Evolutionary conservation across 2,797 vertebrate species (phyloP).

Genomic region (Gadopsis marmoratus): DNA sequence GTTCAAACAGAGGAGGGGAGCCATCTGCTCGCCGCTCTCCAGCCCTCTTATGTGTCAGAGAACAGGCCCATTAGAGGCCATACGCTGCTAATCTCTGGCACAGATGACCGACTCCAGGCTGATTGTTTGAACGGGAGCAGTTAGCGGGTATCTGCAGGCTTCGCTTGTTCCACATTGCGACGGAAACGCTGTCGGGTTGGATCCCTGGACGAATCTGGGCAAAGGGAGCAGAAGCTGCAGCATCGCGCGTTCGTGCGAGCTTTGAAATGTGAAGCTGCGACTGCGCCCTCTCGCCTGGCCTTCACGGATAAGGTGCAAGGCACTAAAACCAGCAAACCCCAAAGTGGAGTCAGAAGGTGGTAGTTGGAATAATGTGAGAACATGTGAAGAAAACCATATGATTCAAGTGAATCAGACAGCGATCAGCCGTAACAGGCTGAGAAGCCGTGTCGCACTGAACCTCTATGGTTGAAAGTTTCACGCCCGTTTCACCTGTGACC

Average conservation of each 20-base stretch:
- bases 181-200: background rate
- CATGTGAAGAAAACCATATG: background rate
- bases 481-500: too few species aligned
- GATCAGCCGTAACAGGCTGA: too few species aligned
- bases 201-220: background rate
- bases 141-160: constrained; percentile 21
- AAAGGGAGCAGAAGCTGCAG: background rate
- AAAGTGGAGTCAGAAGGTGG: background rate
- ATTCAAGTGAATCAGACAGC: too few species aligned
- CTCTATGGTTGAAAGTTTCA: too few species aligned
- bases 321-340: background rate
- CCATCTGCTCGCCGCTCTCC: constrained; percentile 62
- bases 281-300: constrained; percentile 4
- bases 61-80: constrained; percentile 46
- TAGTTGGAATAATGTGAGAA: background rate
- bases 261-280: constrained; percentile 5
- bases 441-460: too few species aligned
- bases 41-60: constrained; percentile 57
- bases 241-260: background rate
- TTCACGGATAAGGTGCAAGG: background rate
- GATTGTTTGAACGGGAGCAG: constrained; percentile 36
- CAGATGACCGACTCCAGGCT: constrained; percentile 7
- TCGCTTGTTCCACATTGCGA: background rate
- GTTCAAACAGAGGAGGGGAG: constrained; percentile 49
- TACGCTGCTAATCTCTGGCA: constrained; percentile 25